Evolutionary conservation across 2,888 invertebrate genomes (phyloP).

Genomic region (Mesochorus sp.): DNA sequence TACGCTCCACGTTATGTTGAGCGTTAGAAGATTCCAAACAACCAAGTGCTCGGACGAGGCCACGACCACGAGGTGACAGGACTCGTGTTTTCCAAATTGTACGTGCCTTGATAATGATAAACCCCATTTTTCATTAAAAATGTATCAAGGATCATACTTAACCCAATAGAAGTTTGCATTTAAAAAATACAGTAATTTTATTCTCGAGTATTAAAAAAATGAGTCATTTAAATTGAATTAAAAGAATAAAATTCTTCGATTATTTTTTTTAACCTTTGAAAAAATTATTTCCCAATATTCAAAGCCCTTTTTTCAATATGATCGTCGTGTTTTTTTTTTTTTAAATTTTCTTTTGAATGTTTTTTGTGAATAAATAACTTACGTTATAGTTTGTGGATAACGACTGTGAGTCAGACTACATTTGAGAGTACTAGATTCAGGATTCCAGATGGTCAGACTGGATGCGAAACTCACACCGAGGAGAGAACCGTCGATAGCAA

Average conservation of each 20-base stretch:
- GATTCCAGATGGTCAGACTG: constrained; percentile 88
- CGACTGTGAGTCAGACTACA: constrained; percentile 83
- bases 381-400: constrained; percentile 81
- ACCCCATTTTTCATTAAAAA: background rate
- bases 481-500: constrained; percentile 90
- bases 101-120: constrained; percentile 83
- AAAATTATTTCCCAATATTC: too few relatives aligned
- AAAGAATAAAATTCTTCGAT: too few relatives aligned
- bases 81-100: constrained; percentile 85
- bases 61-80: constrained; percentile 85
- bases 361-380: too few relatives aligned
- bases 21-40: constrained; percentile 89
- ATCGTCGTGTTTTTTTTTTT: background rate
- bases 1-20: constrained; percentile 88
- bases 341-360: background rate
- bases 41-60: constrained; percentile 85
- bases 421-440: constrained; percentile 84
- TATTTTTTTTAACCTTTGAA: too few relatives aligned
- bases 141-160: too few relatives aligned
- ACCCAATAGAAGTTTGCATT: too few relatives aligned
- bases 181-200: too few relatives aligned
- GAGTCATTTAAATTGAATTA: too few relatives aligned
- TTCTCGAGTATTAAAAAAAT: too few relatives aligned
- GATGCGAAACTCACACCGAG: constrained; percentile 88
- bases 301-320: too few relatives aligned